Evolutionary conservation across 2,797 vertebrate genomes (phyloP), one percentile per base, ranked within the genome.

Genomic region (Cyprinodon diabolis): DNA sequence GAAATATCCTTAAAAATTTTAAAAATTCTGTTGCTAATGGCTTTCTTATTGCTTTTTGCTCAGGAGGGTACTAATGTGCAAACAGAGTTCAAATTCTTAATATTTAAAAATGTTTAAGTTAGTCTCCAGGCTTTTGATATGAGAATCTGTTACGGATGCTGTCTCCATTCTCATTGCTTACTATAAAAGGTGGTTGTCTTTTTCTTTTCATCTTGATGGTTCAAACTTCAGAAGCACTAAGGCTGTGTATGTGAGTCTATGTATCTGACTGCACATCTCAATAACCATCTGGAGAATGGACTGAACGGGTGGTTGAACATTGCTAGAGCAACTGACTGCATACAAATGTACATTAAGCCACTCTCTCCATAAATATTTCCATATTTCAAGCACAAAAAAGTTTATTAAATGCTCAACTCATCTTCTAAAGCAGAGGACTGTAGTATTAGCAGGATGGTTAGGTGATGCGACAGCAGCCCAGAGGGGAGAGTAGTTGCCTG

Each of bases 241-340:
- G 62, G 4, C 30, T 30, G 35, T 23, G 40, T n/a, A 30, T 40
- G 58, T 40, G 17, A 62, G 58, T 63, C 35, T 63, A 40, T 49
- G 9, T 49, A 14, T 49, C 11, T 65, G 62, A 55, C 66, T 35
- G 25, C 48, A 68, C 11, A 40, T n/a, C 8, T 69, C 54, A 57
- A 45, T 43, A 57, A 13, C 40, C 43, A 23, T 69, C 54, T 69
- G 54, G 40, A 51, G 48, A 52, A 52, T 68, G 66, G 66, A 68
- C 66, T 51, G 25, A 68, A 56, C 5, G 62, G 62, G 35, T 57
- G 52, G 37, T 56, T 56, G 54, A 25, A 56, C 40, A 57, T 43
- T 21, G 8, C 6, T 57, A 43, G 40, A 10, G 40, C 14, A 57
- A 56, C 55, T 25, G n/a, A 70, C 68, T 70, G 37, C 54, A 45